Conservation (phyloP, 2,113 vertebrate genomes). For the Pionites leucogaster region DNA sequence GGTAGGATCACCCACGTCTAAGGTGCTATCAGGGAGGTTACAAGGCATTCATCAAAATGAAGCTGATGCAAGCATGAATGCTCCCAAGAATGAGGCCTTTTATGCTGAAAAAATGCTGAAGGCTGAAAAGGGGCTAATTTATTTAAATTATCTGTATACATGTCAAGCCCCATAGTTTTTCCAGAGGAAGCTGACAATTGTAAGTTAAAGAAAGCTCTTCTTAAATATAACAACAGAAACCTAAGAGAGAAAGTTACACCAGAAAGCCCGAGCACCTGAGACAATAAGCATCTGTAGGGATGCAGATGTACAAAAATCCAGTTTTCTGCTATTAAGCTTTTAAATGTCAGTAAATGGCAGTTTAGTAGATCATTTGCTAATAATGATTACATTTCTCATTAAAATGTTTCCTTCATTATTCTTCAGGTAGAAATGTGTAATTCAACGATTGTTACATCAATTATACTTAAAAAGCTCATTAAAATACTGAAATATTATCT, state of each 20-base stretch:
- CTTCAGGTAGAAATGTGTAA: slow-evolving; percentile 86
- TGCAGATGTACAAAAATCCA: slow-evolving; percentile 65
- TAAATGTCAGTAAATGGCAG: slow-evolving; percentile 83
- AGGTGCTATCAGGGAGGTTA: slow-evolving; percentile 66
- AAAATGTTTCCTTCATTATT: slow-evolving; percentile 86
- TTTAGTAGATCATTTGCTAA: slow-evolving; percentile 85
- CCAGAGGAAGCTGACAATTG: slow-evolving; percentile 67
- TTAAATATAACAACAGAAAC: slow-evolving; percentile 71
- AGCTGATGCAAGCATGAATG: slow-evolving; percentile 75
- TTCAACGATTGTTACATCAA: slow-evolving; percentile 85
- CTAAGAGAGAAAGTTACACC: slow-evolving; percentile 39
- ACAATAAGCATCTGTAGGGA: slow-evolving; percentile 46
- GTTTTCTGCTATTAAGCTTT: slow-evolving; percentile 75
- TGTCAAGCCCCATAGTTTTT: slow-evolving; percentile 74
- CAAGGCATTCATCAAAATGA: slow-evolving; percentile 76
- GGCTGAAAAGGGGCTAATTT: slow-evolving; percentile 77
- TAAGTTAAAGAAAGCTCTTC: slow-evolving; percentile 66
- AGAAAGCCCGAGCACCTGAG: slow-evolving; percentile 40
- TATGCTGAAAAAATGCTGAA: slow-evolving; percentile 73
- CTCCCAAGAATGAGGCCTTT: slow-evolving; percentile 71
- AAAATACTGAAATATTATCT: slow-evolving; percentile 88
- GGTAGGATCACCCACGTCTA: slow-evolving; percentile 44
- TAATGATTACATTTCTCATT: slow-evolving; percentile 87
- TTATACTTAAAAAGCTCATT: slow-evolving; percentile 87
- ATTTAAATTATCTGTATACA: slow-evolving; percentile 77